Evolutionary conservation across 2,113 vertebrate species (phyloP).

Genomic region (Athene noctua): DNA sequence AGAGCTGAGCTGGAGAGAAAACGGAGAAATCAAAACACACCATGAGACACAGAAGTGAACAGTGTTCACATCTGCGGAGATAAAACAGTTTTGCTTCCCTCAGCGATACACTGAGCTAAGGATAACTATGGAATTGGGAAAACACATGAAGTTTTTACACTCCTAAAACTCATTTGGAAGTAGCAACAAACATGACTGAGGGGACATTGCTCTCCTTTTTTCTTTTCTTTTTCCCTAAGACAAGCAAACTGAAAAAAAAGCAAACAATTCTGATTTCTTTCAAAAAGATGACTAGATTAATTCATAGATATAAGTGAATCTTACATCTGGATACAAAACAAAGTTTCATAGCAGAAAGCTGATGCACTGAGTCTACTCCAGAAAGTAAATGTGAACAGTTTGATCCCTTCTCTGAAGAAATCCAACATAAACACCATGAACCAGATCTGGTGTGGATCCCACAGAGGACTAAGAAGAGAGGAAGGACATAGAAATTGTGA

Average conservation of each 20-base stretch:
- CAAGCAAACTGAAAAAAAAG: not conserved
- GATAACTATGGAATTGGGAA: not conserved
- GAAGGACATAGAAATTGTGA: not conserved
- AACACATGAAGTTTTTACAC: not conserved
- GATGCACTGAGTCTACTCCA: not conserved
- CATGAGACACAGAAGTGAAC: not conserved
- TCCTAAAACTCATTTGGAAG: not conserved
- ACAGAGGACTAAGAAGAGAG: not conserved
- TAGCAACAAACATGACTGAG: not conserved
- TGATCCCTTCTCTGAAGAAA: not conserved
- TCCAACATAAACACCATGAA: not conserved
- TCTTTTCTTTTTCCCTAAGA: not conserved
- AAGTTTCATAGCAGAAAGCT: not conserved
- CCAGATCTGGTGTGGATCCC: not conserved
- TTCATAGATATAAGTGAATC: not conserved
- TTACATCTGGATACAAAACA: not conserved
- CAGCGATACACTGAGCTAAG: not conserved
- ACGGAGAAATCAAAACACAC: not conserved
- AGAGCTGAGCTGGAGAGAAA: not conserved
- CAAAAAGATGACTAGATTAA: not conserved
- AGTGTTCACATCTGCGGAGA: not conserved
- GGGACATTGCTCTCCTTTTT: accelerated
- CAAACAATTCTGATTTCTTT: not conserved
- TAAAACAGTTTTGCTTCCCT: not conserved
- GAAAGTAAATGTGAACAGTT: not conserved